A percentile compares a stretch with the other conserved stretches of the same genome.
Conservation (phyloP, 2,797 vertebrate species). For the Sarcoramphus papa region DNA sequence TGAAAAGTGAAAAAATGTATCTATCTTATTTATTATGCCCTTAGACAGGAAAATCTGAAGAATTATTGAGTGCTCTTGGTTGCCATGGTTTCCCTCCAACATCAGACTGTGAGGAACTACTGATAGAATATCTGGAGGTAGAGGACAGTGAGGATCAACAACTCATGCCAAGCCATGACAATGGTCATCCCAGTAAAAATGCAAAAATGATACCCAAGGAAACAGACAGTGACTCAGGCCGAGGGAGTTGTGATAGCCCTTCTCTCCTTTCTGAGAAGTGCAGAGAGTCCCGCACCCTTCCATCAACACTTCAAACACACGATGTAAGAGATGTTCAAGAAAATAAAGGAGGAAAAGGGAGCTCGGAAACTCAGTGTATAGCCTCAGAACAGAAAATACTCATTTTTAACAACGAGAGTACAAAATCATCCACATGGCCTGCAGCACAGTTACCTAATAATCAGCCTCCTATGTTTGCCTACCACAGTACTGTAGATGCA, state of each 20-base stretch:
- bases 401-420: conserved; percentile 36
- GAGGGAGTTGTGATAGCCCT: conserved; percentile 90
- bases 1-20: background rate
- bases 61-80: conserved; percentile 82
- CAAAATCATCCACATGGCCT: conserved; percentile 79
- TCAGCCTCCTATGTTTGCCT: conserved; percentile 63
- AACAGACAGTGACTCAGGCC: conserved; percentile 86
- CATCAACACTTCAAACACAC: background rate
- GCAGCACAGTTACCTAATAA: conserved; percentile 67
- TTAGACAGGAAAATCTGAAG: conserved; percentile 86
- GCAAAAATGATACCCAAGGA: conserved; percentile 69
- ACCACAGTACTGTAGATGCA: conserved; percentile 72
- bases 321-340: conserved; percentile 10
- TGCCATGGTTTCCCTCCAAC: conserved; percentile 85
- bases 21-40: conserved; percentile 39
- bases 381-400: background rate
- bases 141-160: conserved; percentile 81
- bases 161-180: conserved; percentile 71
- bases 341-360: conserved; percentile 1
- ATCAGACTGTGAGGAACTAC: conserved; percentile 81
- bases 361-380: background rate
- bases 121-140: conserved; percentile 90
- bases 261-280: conserved; percentile 84
- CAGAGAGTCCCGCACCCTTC: conserved; percentile 42
- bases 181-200: conserved; percentile 54